phyloP scores from a whole-genome alignment of 2,797 vertebrate genomes.

The Prunella strophiata region DNA sequence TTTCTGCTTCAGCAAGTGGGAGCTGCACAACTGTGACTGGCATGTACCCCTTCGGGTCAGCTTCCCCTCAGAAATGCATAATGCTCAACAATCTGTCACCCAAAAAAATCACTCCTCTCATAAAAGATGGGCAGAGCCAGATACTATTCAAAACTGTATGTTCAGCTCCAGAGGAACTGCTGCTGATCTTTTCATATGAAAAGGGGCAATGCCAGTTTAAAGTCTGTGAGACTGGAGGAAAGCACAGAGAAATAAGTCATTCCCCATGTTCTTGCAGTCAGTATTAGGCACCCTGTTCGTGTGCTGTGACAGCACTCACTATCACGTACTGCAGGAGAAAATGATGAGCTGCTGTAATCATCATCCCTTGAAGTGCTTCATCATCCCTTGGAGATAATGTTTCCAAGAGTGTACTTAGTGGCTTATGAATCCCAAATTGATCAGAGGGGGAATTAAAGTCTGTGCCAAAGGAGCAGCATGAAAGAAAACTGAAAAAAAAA shows the following conservation, averaged over 20 bases:
- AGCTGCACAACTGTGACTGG: not conserved
- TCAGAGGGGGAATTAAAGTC: slow-evolving; percentile 2
- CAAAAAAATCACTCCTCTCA: not conserved
- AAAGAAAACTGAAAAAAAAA: not conserved
- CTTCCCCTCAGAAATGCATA: not conserved
- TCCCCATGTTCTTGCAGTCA: not conserved
- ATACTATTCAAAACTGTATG: not conserved
- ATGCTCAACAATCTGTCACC: not conserved
- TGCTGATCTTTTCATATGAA: not conserved
- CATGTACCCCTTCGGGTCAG: fast-evolving
- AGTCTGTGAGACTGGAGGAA: not conserved
- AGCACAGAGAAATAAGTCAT: not conserved
- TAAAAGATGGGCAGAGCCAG: not conserved
- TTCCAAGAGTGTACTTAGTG: slow-evolving; percentile 23
- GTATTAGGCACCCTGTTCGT: not conserved
- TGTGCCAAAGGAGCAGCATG: not conserved
- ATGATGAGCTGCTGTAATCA: slow-evolving; percentile 27
- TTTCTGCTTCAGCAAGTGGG: not conserved
- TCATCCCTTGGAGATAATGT: slow-evolving; percentile 18
- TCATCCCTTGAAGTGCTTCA: slow-evolving; percentile 17
- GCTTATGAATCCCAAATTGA: slow-evolving; percentile 15
- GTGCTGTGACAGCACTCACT: not conserved
- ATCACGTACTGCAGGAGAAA: not conserved
- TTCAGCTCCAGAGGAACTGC: not conserved
- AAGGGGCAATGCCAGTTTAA: not conserved